Base-by-base conservation (phyloP, 2,113 vertebrate species). In the Psammodynastes pulverulentus region DNA sequence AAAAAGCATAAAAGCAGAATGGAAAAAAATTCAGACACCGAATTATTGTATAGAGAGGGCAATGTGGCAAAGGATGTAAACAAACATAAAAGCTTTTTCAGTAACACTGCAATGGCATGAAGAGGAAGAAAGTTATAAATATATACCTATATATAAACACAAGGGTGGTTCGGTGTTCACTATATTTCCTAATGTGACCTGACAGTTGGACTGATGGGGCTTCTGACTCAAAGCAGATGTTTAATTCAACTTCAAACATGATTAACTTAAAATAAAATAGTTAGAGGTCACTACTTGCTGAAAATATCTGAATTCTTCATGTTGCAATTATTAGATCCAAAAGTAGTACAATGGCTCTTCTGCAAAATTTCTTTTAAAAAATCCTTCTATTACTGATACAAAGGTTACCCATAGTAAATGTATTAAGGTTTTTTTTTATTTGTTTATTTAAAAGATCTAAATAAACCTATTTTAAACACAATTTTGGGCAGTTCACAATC, bases 221-320 rank as follows among this genome's bases (percentile, higher is more conserved):
- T 51, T 94, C 12, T 87, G 91, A 95, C 92, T 87, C 52, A 56
- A 0, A 95, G 92, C 93, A 95, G 92, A 94, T 92, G 94, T 89
- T 95, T 93, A 85, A 84, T 95, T 88, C 90, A 92, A 86, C 93
- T 94, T 95, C 89, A 92, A 89, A 43, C 93, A 92, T 3, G 87
- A 88, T 91, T 94, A 89, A 94, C 93, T 95, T 94, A 91, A 95
- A 96, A 88, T 90, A 93, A 92, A 46, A 94, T 84, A 48, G 53
- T 86, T 92, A 95, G 0, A 9, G 91, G 45, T 23, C 53, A 56
- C 15, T 43, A 86, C 1, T 0, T 0, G 84, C 8, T 91, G 46
- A 24, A 53, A 1, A 3, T 1, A 5, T 2, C 0, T 90, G 72
- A 92, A 87, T 26, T 93, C 86, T 91, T 88, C 1, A n/a, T 79